Conservation (phyloP, 2,888 invertebrate species). For the Caenorhabditis sp. region DNA sequence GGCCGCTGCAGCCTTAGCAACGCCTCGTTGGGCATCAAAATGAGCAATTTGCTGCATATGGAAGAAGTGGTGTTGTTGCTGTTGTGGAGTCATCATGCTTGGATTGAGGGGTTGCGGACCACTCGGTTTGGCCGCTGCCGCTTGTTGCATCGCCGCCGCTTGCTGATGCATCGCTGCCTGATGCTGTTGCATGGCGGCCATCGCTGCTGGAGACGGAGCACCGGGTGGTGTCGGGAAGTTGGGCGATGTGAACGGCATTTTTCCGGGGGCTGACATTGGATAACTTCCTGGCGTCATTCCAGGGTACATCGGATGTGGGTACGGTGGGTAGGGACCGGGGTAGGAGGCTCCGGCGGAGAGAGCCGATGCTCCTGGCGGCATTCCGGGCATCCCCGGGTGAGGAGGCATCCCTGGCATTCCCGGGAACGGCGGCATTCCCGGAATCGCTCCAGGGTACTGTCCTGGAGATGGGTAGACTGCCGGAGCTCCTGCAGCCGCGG, state of each 20-base stretch:
- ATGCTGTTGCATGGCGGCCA: slow-evolving; percentile 33
- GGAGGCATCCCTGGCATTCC: slow-evolving; percentile 41
- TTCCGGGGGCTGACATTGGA: slow-evolving; percentile 63
- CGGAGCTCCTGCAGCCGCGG: background rate
- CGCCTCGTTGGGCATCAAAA: slow-evolving; percentile 14
- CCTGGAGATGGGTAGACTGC: slow-evolving; percentile 50
- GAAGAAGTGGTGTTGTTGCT: slow-evolving; percentile 23
- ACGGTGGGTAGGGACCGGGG: slow-evolving; percentile 35
- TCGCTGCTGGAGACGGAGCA: slow-evolving; percentile 34
- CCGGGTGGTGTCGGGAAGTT: slow-evolving; percentile 14
- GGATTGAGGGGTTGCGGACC: slow-evolving; percentile 27
- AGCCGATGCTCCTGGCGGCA: slow-evolving; percentile 13
- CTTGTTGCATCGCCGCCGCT: background rate
- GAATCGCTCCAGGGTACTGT: slow-evolving; percentile 51
- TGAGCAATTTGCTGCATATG: slow-evolving; percentile 37
- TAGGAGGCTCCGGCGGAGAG: slow-evolving; percentile 54
- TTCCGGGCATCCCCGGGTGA: background rate
- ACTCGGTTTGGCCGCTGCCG: background rate
- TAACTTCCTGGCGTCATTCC: slow-evolving; percentile 48
- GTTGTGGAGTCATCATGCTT: slow-evolving; percentile 49
- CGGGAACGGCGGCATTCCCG: slow-evolving; percentile 19
- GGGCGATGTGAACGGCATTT: slow-evolving; percentile 54
- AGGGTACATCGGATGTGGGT: slow-evolving; percentile 27
- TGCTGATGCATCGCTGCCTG: background rate
- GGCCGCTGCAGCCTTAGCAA: slow-evolving; percentile 6